These are phyloP conservation scores for Dreissena rostriformis DNA, from an alignment of 1,140 invertebrate species.

Conservation along the genomic window DNA sequence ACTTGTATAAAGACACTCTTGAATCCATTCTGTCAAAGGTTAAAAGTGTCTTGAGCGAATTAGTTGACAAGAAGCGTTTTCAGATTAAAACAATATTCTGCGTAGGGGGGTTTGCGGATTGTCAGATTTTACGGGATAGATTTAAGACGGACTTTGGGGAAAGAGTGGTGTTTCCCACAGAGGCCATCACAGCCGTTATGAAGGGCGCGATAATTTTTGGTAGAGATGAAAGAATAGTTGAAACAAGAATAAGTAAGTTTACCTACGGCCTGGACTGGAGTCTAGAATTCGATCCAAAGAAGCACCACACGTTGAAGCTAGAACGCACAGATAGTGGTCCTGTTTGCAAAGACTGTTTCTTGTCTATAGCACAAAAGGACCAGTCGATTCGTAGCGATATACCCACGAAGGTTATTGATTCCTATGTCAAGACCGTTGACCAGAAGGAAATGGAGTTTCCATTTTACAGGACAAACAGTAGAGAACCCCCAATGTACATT, in stretches of 20 bases:
- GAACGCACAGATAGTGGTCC: constrained; percentile 26
- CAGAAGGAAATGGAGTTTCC: constrained; percentile 35
- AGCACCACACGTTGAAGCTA: constrained; percentile 14
- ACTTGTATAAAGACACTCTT: too few species aligned
- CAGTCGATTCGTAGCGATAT: neutral
- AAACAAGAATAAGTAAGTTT: constrained; percentile 14
- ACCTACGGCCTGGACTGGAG: constrained; percentile 51
- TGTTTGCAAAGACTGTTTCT: constrained; percentile 38
- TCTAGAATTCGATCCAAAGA: constrained; percentile 26
- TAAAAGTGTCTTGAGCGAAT: too few species aligned
- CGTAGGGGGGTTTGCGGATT: too few species aligned
- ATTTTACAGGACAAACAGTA: constrained; percentile 37
- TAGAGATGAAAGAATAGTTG: constrained; percentile 20
- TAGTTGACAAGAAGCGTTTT: too few species aligned
- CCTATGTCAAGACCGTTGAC: constrained; percentile 18
- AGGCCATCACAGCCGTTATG: constrained; percentile 23
- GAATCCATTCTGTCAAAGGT: too few species aligned
- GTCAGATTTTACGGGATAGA: too few species aligned
- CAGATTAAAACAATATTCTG: too few species aligned
- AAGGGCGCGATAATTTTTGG: constrained; percentile 46
- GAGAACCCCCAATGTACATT: constrained; percentile 4
- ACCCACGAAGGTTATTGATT: constrained; percentile 20
- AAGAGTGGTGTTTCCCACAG: too few species aligned
- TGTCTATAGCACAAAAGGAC: constrained; percentile 14
- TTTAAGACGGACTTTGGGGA: too few species aligned